phyloP scores from a whole-genome alignment of 2,888 invertebrate genomes.

The Sesamia inferens region DNA sequence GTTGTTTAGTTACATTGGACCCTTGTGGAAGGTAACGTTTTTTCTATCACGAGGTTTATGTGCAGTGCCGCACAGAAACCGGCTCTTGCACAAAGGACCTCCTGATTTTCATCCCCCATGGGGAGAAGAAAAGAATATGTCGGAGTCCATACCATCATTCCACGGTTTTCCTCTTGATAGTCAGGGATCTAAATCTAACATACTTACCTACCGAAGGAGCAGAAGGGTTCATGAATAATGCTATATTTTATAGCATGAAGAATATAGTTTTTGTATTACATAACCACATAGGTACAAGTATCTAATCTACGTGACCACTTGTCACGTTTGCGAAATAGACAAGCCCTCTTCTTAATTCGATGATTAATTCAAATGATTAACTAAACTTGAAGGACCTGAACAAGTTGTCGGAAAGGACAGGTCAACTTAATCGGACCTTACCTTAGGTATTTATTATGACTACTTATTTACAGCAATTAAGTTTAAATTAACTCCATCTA shows the following conservation, averaged over 20 bases:
- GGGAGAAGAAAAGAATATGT: background rate
- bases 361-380: slow-evolving; percentile 26
- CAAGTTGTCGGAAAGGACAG: slow-evolving; percentile 27
- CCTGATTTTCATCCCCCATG: background rate
- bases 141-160: no score
- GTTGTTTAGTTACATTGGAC: background rate
- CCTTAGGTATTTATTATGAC: background rate
- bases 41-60: background rate
- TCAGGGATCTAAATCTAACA: no score
- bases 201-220: background rate
- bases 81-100: background rate
- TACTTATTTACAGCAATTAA: slow-evolving; percentile 11
- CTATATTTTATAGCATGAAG: background rate
- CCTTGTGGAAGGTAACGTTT: background rate
- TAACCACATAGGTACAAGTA: background rate
- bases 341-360: slow-evolving; percentile 40
- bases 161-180: background rate
- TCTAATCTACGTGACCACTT: slow-evolving; percentile 1
- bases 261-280: background rate
- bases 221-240: no score
- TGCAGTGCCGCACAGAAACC: background rate
- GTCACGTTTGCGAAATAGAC: slow-evolving; percentile 38
- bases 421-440: slow-evolving; percentile 21
- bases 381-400: slow-evolving; percentile 32
- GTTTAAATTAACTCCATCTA: slow-evolving; percentile 4